Base-by-base conservation (phyloP, 2,888 invertebrate species). In the Odiellus spinosus region DNA sequence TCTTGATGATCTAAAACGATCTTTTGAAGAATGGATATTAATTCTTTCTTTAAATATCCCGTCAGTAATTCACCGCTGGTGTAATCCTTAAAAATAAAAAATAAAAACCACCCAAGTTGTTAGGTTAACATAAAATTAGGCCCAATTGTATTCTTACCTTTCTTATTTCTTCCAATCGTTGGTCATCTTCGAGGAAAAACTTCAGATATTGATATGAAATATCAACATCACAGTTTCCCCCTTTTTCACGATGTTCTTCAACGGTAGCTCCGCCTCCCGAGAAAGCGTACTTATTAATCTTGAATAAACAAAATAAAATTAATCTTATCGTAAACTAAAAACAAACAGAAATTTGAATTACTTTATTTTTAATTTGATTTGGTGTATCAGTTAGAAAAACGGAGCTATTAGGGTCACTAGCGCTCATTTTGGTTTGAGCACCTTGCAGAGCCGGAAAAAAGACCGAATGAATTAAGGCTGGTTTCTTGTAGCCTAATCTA, bases 391-490 rank as follows among this genome's bases (percentile, higher is more conserved):
- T 90, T n/a, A 99, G 70, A 67, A 82, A 95, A 56, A 98, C 83
- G 0, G 96, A 87, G 0, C 93, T 83, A 63, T 85, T 93, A 3
- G 76, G 73, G 59, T 95, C 93, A 59, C 91, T 91, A 12, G 95
- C 86, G 10, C 93, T 93, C 98, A 99, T 99, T 71, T 99, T 98
- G 18, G 88, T 86, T 63, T 87, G 83, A 0, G 95, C 87, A 1
- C 98, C 98, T 69, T 95, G 96, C 42, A 98, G 67, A 0, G 93
- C 86, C 0, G 91, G 93, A 55, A 91, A 81, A 74, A 96, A 93
- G 50, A 77, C 72, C 14, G 87, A 81, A 64, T 90, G 90, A 26
- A 87, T 63, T 39, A 88, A 67, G 3, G 93, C 76, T 46, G 98
- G 90, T 67, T 99, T 88, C 14, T 78, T 77, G 66, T 77, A 73